phyloP scores from a whole-genome alignment of 2,797 vertebrate species.

The Eurystomus glaucurus region DNA sequence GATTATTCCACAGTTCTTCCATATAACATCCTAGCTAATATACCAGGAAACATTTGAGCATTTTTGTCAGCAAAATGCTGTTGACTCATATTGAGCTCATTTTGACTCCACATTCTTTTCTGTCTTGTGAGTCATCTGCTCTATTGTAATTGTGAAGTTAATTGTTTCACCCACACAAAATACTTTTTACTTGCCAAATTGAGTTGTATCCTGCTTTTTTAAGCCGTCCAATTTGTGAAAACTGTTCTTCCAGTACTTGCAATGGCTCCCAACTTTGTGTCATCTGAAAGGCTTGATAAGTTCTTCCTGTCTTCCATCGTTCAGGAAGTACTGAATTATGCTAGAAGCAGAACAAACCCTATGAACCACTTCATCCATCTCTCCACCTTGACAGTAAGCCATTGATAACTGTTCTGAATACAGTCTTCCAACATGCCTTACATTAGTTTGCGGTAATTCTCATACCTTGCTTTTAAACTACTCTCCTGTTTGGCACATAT shows the following conservation, averaged over 20 bases:
- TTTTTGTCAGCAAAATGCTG: not conserved
- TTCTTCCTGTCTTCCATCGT: slow-evolving; percentile 5
- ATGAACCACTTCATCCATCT: slow-evolving; percentile 15
- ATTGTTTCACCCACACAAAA: slow-evolving; percentile 45
- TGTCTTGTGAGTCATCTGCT: slow-evolving; percentile 54
- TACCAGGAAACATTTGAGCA: not conserved
- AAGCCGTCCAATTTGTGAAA: not conserved
- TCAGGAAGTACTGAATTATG: slow-evolving; percentile 11
- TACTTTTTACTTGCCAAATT: slow-evolving; percentile 6
- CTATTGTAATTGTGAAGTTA: slow-evolving; percentile 47
- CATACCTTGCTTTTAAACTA: not conserved
- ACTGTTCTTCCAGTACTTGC: slow-evolving; percentile 11
- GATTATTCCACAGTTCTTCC: not conserved
- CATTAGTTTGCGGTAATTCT: slow-evolving; percentile 20
- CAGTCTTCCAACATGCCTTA: slow-evolving; percentile 32
- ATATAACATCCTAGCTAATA: not conserved
- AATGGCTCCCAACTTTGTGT: slow-evolving; percentile 3
- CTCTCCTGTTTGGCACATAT: not conserved
- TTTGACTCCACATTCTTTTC: slow-evolving; percentile 28
- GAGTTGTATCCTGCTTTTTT: slow-evolving; percentile 1
- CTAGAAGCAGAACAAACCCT: slow-evolving; percentile 27
- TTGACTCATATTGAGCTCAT: not conserved
- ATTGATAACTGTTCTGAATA: slow-evolving; percentile 43
- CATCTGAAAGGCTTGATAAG: not conserved
- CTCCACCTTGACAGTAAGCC: not conserved